Evolutionary conservation across 2,113 vertebrate species (phyloP), one percentile per base, ranked within the genome.

Genomic region (Pleuronectes platessa): DNA sequence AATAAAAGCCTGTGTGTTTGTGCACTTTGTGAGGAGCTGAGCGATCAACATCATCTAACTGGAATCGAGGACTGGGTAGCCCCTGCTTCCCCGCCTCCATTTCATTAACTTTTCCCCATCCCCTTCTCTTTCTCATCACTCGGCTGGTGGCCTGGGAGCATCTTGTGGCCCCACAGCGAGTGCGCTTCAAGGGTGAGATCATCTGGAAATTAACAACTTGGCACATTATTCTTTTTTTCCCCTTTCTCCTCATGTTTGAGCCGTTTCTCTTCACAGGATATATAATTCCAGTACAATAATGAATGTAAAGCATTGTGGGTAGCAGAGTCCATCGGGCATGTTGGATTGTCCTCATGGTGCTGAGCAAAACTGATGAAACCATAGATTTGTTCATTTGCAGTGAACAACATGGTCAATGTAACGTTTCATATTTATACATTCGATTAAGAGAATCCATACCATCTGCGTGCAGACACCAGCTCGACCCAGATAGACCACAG

Each of bases 251-350:
- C 55, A 61, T 21, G 40, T 79, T 83, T 62, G 61, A 86, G 74
- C 67, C 31, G 72, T 78, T 70, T 18, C 56, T 72, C 74, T 74
- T 53, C 68, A 49, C 42, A 80, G 62, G 68, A 65, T 71, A 83
- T 68, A 79, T 87, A 89, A 92, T 89, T 91, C 90, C 89, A 88
- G 90, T 92, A 92, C 86, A 89, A 80, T 81, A 71, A 68, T 66
- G 72, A 83, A 84, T 53, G 84, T 78, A 76, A 86, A 76, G 83
- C 81, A 86, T 88, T 85, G 85, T 85, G 91, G 77, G 77, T 87
- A 71, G 69, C 74, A 51, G 58, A 73, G 69, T 75, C 58, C 61
- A 51, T 47, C 56, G 67, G 66, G 76, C 54, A 64, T 79, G 51
- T 67, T 67, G 60, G 61, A 68, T 74, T 68, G 70, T 59, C 56